A percentile compares a stretch with the other conserved stretches of the same genome.
Conservation (phyloP, 2,797 vertebrate genomes). For the Acrossocheilus fasciatus region DNA sequence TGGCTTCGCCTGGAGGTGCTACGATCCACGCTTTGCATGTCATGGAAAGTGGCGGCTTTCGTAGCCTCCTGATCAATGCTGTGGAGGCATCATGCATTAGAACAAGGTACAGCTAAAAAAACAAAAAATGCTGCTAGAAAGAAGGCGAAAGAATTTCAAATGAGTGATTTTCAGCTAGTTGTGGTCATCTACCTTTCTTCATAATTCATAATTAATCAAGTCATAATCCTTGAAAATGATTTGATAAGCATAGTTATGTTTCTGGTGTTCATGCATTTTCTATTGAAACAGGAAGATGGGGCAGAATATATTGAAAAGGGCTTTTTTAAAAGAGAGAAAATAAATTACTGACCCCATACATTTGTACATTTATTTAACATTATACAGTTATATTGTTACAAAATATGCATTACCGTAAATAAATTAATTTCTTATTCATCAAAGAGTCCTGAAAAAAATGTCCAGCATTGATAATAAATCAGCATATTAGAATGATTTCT, state of each 20-base stretch:
- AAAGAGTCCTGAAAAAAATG: too few relatives aligned
- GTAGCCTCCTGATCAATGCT: conserved; percentile 93
- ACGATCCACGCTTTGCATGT: conserved; percentile 95
- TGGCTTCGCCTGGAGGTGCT: conserved; percentile 94
- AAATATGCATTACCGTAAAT: too few relatives aligned
- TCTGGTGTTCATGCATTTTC: background rate
- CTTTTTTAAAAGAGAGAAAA: too few relatives aligned
- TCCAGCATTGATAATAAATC: too few relatives aligned
- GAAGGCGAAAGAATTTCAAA: background rate
- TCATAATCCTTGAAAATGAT: background rate
- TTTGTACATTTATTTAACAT: too few relatives aligned
- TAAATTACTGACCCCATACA: too few relatives aligned
- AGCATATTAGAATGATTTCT: too few relatives aligned
- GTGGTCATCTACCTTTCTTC: background rate
- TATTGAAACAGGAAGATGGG: background rate
- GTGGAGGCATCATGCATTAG: conserved; percentile 94
- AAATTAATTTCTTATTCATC: too few relatives aligned
- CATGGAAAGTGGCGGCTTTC: conserved; percentile 93
- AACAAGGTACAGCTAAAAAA: conserved; percentile 84
- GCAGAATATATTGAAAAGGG: too few relatives aligned
- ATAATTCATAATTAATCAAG: background rate
- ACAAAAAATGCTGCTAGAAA: background rate
- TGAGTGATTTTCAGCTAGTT: background rate
- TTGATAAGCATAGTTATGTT: background rate
- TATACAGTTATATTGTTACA: too few relatives aligned